Evolutionary conservation across 2,113 vertebrate species (phyloP), one percentile per base, ranked within the genome.

Genomic region (Halichoerus grypus): DNA sequence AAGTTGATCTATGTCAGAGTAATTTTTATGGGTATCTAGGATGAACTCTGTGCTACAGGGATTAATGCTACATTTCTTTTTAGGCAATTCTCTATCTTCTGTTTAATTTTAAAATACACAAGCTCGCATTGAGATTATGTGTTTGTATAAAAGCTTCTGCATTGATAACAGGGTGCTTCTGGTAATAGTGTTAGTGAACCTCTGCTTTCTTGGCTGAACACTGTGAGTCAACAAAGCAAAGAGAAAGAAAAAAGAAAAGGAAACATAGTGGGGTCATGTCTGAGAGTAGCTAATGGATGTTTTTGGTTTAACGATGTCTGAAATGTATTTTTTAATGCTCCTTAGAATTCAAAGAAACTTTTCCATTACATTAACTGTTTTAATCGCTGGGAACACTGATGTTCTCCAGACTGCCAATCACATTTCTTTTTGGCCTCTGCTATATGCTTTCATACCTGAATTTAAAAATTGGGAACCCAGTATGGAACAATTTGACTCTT

Each of bases 281-380:
- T 93, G 79, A 83, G 67, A 77, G 89, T 81, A 86, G 72, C 46
- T 94, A 97, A 94, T 81, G 82, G 72, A 63, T 90, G 21, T 46
- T 97, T 97, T 92, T 42, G 57, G 61, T 81, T 96, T 97, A 92
- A 90, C 96, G 87, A 92, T 87, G 51, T 94, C 88, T 96, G 80
- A 98, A 97, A 92, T 97, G 84, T 94, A 79, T 81, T 95, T 96
- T 88, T 95, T 81, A 97, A 81, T 87, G 74, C 22, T 81, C 36
- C 80, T 89, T 96, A 81, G 67, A 96, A 96, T 92, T 97, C 71
- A 94, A 84, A 86, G 51, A 76, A 96, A 92, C 42, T 12, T 97
- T 85, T 95, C 57, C 42, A 88, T 85, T 95, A 96, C 31, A 69
- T 76, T 83, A 96, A 87, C 57, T 81, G 3, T 89, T 93, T 96